Evolutionary conservation across 1,140 invertebrate genomes (phyloP), one percentile per base, ranked within the genome.

Genomic region (Brachionus rubens): DNA sequence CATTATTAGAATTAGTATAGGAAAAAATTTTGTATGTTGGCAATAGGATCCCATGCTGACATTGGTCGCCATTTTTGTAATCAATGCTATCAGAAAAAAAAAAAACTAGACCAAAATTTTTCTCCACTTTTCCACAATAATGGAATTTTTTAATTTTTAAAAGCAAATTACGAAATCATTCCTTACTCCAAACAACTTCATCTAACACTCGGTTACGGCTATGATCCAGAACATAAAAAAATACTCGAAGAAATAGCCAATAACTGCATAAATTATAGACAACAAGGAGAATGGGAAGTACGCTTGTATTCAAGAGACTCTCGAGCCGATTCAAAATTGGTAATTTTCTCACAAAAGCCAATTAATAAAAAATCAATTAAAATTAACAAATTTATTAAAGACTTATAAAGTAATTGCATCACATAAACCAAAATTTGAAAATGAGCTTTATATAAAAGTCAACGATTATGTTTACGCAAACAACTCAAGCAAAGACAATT

Each of bases 111-210:
- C n/a, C n/a, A n/a, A n/a, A n/a, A n/a, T n/a, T n/a, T n/a, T n/a
- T n/a, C n/a, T n/a, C n/a, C n/a, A n/a, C n/a, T n/a, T n/a, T n/a
- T n/a, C n/a, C n/a, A n/a, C n/a, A n/a, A n/a, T n/a, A n/a, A n/a
- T n/a, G n/a, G n/a, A n/a, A n/a, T n/a, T n/a, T n/a, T n/a, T 52
- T 52, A 52, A 5, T 52, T 62, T 62, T 43, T 72, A 50, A n/a
- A 50, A 72, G 68, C 68, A 12, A 72, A 72, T 24, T 41, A 72
- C 10, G 68, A 72, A 40, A 54, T 72, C 19, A 72, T 36, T 41
- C 46, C 68, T 28, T 72, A 72, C 14, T 50, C 68, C 6, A 72
- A 72, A 24, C 68, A 72, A 36, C 68, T 72, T 48, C 68, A 72
- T 19, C 30, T 72, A 41, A 48, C 68, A 9, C 50, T 72, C 19